A percentile compares a stretch with the other conserved stretches of the same genome.
These are phyloP conservation scores for Itoplectis maculator DNA, from an alignment of 2,888 invertebrate species.

Conservation along the genomic window DNA sequence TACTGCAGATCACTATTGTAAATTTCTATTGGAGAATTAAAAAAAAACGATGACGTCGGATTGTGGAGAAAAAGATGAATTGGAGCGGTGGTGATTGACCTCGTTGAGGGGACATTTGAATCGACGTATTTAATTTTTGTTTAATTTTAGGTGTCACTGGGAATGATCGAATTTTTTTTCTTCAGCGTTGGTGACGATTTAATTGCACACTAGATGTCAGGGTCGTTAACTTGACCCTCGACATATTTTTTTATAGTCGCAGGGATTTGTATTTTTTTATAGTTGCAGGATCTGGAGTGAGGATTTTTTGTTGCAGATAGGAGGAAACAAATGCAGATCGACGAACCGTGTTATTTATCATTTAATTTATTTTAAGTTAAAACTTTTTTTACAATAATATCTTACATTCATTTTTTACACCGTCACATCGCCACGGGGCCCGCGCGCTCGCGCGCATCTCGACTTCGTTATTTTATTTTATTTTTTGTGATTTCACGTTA, in stretches of 20 bases:
- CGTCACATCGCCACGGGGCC: slow-evolving; percentile 74
- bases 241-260: slow-evolving; percentile 2
- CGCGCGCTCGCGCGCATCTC: slow-evolving; percentile 49
- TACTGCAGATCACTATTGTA: too few relatives aligned
- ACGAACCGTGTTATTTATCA: slow-evolving; percentile 79
- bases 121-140: neutral
- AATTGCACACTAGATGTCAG: slow-evolving; percentile 72
- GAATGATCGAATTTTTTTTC: neutral
- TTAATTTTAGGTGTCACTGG: neutral
- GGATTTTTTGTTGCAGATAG: slow-evolving; percentile 15
- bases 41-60: too few relatives aligned
- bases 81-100: too few relatives aligned
- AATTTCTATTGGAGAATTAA: too few relatives aligned
- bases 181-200: slow-evolving; percentile 69
- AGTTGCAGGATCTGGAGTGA: slow-evolving; percentile 24
- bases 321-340: slow-evolving; percentile 30
- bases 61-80: too few relatives aligned
- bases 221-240: slow-evolving; percentile 50
- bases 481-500: slow-evolving; percentile 23
- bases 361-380: slow-evolving; percentile 85
- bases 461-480: slow-evolving; percentile 41
- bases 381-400: slow-evolving; percentile 85
- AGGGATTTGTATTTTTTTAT: too few relatives aligned
- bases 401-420: slow-evolving; percentile 82
- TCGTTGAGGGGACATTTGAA: neutral